Percentiles rank a stretch among this genome's conserved stretches.
These are phyloP conservation scores for Trypoxylus dichotomus DNA, from an alignment of 1,140 invertebrate species.

Conservation along the genomic window DNA sequence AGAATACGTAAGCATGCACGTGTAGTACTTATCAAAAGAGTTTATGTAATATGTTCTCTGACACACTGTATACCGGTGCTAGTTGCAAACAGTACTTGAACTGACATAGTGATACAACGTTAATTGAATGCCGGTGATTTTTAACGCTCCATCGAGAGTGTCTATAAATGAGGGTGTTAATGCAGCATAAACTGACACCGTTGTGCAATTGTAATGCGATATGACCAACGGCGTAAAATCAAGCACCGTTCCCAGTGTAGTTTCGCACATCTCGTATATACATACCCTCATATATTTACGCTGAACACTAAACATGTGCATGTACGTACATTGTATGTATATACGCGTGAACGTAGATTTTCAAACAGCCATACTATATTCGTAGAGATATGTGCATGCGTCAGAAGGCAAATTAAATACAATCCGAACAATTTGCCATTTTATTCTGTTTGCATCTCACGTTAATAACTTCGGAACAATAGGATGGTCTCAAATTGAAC, in stretches of 20 bases:
- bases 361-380: no score
- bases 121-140: conserved; percentile 7
- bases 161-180: conserved; percentile 10
- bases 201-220: conserved; percentile 12
- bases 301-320: background rate
- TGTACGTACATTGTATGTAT: background rate
- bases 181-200: conserved; percentile 18
- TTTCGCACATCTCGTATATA: background rate
- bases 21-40: no score
- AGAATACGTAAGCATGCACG: no score
- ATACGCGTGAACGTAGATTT: background rate
- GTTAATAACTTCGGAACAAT: no score
- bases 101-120: background rate
- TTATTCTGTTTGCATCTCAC: no score
- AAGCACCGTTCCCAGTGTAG: background rate
- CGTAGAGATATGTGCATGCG: no score
- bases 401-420: no score
- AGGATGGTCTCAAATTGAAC: no score
- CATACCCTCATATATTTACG: background rate
- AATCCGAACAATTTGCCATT: no score
- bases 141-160: background rate
- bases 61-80: background rate
- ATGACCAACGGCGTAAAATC: conserved; percentile 2
- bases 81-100: no score
- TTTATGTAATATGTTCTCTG: background rate